These are phyloP conservation scores for Drosophila simulans DNA, from an alignment of 1,140 invertebrate genomes.

Conservation along the genomic window DNA sequence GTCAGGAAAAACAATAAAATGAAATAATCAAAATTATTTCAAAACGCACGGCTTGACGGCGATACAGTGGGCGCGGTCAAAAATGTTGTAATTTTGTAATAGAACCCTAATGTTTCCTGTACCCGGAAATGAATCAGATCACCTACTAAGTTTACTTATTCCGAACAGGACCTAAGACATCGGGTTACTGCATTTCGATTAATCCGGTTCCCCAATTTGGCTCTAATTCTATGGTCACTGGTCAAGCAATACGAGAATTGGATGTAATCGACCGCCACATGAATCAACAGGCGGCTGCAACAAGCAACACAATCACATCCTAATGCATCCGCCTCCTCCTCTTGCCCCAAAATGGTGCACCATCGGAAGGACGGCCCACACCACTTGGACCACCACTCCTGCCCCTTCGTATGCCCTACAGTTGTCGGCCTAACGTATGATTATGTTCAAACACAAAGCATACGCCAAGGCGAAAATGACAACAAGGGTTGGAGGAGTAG, in stretches of 20 bases:
- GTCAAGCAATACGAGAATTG: conserved; percentile 45
- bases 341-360: background rate
- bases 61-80: no score
- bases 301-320: conserved; percentile 57
- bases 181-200: conserved; percentile 28
- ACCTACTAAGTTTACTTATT: conserved; percentile 16
- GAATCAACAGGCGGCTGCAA: conserved; percentile 54
- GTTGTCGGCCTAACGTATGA: conserved; percentile 67
- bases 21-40: no score
- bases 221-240: conserved; percentile 37
- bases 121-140: background rate
- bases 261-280: conserved; percentile 46
- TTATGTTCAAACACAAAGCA: conserved; percentile 64
- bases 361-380: conserved; percentile 49
- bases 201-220: conserved; percentile 20
- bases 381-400: background rate
- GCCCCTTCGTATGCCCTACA: background rate
- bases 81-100: no score
- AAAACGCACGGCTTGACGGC: no score
- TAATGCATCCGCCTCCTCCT: conserved; percentile 56
- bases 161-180: background rate
- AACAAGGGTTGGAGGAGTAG: background rate
- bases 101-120: no score
- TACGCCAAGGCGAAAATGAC: conserved; percentile 48
- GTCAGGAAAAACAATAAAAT: no score